Percentiles rank a stretch among this genome's conserved stretches.
Conservation (phyloP, 2,888 invertebrate species). For the Megaustenia siamemsis region DNA sequence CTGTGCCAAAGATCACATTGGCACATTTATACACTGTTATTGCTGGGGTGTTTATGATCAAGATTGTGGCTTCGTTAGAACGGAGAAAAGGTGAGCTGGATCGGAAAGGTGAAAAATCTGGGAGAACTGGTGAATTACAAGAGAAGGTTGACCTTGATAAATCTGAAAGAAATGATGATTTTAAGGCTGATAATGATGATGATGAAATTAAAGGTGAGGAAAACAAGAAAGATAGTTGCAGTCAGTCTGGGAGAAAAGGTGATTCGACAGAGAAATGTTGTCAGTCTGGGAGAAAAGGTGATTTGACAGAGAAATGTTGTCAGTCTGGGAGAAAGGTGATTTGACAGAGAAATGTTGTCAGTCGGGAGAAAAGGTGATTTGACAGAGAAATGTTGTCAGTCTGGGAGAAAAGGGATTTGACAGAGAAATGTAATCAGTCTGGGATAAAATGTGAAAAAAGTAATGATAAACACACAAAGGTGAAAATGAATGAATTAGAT, state of each 20-base stretch:
- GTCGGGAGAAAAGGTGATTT: neutral
- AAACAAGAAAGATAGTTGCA: neutral
- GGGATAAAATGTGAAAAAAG: too few species aligned
- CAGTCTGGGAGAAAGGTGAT: too few species aligned
- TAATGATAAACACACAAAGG: too few species aligned
- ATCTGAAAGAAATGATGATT: neutral
- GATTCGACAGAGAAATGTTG: neutral
- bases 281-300: too few species aligned
- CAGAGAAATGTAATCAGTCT: too few species aligned
- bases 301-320: too few species aligned
- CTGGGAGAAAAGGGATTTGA: too few species aligned
- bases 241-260: neutral
- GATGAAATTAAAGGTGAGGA: neutral
- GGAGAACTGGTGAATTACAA: neutral
- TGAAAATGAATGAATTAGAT: too few species aligned
- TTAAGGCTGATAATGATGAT: too few species aligned
- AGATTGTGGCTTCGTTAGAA: neutral
- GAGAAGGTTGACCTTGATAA: neutral
- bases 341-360: too few species aligned
- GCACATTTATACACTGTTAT: conserved; percentile 60
- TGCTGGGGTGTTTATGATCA: conserved; percentile 58
- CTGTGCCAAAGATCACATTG: conserved; percentile 48
- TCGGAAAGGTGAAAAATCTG: neutral
- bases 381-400: neutral
- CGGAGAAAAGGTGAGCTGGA: neutral